A percentile compares a stretch with the other conserved stretches of the same genome.
These are phyloP conservation scores for Scartelaos histophorus DNA, from an alignment of 2,113 vertebrate species.

Conservation along the genomic window DNA sequence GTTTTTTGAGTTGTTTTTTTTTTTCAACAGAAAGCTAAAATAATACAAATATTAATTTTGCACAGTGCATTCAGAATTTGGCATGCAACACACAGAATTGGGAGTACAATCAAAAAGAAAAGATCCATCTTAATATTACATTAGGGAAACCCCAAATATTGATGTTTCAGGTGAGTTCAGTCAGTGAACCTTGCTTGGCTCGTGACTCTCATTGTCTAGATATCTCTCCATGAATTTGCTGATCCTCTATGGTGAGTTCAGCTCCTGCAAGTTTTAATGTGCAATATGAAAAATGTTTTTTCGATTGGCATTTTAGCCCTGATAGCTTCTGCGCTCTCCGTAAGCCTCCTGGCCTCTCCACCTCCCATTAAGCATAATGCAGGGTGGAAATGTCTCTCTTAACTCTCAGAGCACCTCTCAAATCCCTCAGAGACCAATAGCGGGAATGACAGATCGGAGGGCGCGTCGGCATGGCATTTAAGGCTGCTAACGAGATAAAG, in stretches of 20 bases:
- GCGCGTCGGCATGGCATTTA: constrained; percentile 67
- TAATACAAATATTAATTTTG: not conserved
- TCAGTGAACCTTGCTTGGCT: constrained; percentile 30
- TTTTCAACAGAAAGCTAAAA: too few species aligned
- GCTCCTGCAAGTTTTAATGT: constrained; percentile 46
- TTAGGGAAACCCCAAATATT: not conserved
- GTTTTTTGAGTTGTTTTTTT: too few species aligned
- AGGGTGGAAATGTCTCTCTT: constrained; percentile 69
- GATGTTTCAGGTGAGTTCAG: constrained; percentile 15
- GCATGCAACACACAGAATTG: too few species aligned
- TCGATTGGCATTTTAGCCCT: constrained; percentile 57
- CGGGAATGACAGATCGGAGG: constrained; percentile 68
- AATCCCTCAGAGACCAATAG: constrained; percentile 70
- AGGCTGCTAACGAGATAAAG: constrained; percentile 77
- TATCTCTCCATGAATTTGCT: constrained; percentile 15
- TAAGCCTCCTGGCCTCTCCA: constrained; percentile 66
- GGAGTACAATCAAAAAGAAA: not conserved
- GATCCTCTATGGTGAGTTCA: constrained; percentile 28
- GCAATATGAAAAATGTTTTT: constrained; percentile 57
- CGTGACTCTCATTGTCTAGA: constrained; percentile 35
- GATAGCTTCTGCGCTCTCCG: constrained; percentile 61
- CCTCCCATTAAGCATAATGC: constrained; percentile 73
- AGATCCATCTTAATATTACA: constrained; percentile 2
- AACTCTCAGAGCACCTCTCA: constrained; percentile 67
- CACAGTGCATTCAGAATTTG: too few species aligned